Base-by-base conservation (phyloP, 2,797 vertebrate genomes). In the Rhinella marina region DNA sequence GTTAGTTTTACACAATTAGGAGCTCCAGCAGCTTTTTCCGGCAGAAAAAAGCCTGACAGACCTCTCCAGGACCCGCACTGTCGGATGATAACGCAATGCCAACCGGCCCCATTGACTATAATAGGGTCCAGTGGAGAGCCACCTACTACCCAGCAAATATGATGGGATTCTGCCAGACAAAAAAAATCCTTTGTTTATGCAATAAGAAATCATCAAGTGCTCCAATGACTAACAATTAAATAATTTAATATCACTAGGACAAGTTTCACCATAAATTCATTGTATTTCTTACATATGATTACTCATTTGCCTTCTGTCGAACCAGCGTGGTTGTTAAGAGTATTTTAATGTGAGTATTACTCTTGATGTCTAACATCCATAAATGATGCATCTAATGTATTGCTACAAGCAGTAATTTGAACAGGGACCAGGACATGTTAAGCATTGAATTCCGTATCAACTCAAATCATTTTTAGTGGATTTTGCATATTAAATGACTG, bases 401-500 rank as follows among this genome's bases (percentile, higher is more conserved):
- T 86, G 61, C 75, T 87, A 84, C 75, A 84, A 87, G 85, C 62
- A 0, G 87, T 91, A 87, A 72, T 89, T 91, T n/a, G 8, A 76
- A 64, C 84, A 87, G 86, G 90, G 88, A 41, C 84, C 2, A 2
- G 62, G 90, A 89, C 82, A 62, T 82, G 77, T 90, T 91, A 91
- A 90, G 84, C 62, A 70, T 87, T 54, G 75, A 86, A 90, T 90
- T 92, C 89, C 88, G 87, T 92, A 91, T 90, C 88, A 88, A 89
- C 86, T 91, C 87, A 90, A 84, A 91, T 92, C 91, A 91, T 89
- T 87, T 89, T 87, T 84, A 81, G 56, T 64, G 75, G 32, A 50
- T 87, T 92, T 89, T 91, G 91, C 90, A 91, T 93, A 90, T 92
- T 90, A 92, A 93, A 92, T 91, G 91, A 87, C 90, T 89, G 4